phyloP scores from a whole-genome alignment of 2,113 vertebrate genomes.

The Corythaixoides concolor region DNA sequence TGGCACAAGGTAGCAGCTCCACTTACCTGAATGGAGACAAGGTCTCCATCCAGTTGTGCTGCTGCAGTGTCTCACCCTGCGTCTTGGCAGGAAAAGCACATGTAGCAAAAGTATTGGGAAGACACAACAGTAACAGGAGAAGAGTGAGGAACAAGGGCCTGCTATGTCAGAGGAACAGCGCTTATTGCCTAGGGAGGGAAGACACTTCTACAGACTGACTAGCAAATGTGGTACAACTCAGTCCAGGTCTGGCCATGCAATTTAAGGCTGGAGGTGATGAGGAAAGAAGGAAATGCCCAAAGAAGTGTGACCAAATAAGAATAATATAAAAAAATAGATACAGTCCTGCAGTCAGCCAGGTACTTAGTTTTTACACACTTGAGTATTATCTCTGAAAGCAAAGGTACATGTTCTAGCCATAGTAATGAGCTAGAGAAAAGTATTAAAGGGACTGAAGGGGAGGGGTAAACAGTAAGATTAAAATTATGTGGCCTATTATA shows the following conservation, averaged over 20 bases:
- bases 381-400: neutral
- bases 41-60: neutral
- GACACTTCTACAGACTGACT: neutral
- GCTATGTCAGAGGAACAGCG: neutral
- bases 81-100: fast-evolving
- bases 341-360: neutral
- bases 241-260: neutral
- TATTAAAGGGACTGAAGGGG: neutral
- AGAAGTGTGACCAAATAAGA: neutral
- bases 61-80: neutral
- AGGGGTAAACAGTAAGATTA: neutral
- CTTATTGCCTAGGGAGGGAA: neutral
- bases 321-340: neutral
- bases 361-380: neutral
- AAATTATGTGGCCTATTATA: neutral
- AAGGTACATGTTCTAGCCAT: neutral
- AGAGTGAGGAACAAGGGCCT: neutral
- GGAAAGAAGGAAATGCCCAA: neutral
- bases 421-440: neutral
- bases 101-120: neutral
- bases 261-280: neutral
- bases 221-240: neutral
- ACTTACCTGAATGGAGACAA: neutral
- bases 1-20: neutral
- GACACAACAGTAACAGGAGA: neutral